Conservation (phyloP, 2,113 vertebrate genomes). For the Anser cygnoides region DNA sequence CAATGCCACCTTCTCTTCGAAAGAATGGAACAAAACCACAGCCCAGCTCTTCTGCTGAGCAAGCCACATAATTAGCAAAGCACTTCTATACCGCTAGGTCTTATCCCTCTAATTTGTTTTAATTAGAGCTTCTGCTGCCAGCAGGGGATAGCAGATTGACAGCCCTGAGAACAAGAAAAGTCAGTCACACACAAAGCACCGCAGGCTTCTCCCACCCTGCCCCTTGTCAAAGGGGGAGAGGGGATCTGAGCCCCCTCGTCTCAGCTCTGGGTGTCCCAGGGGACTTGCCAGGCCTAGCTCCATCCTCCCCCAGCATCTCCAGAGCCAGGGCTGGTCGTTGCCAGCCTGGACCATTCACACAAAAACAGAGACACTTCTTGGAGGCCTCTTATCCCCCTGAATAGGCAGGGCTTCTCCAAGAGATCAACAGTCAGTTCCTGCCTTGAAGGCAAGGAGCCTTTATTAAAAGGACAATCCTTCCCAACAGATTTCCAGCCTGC, state of each 20-base stretch:
- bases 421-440: no score
- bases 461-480: not conserved
- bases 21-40: not conserved
- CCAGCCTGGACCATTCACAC: not conserved
- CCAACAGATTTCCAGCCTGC: not conserved
- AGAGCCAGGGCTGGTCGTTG: not conserved
- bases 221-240: not conserved
- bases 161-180: not conserved
- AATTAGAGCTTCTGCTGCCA: not conserved
- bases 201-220: not conserved
- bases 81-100: not conserved
- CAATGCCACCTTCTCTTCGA: not conserved
- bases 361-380: not conserved
- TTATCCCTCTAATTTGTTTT: slow-evolving; percentile 19
- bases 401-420: not conserved
- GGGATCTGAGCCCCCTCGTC: not conserved
- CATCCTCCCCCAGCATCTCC: not conserved
- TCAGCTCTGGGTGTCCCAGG: not conserved
- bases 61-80: slow-evolving; percentile 1
- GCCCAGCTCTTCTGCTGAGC: not conserved
- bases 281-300: not conserved
- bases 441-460: no score
- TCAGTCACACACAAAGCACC: not conserved
- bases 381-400: no score
- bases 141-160: not conserved